phyloP scores from a whole-genome alignment of 2,797 vertebrate species.

The Rhinichthys osculus region DNA sequence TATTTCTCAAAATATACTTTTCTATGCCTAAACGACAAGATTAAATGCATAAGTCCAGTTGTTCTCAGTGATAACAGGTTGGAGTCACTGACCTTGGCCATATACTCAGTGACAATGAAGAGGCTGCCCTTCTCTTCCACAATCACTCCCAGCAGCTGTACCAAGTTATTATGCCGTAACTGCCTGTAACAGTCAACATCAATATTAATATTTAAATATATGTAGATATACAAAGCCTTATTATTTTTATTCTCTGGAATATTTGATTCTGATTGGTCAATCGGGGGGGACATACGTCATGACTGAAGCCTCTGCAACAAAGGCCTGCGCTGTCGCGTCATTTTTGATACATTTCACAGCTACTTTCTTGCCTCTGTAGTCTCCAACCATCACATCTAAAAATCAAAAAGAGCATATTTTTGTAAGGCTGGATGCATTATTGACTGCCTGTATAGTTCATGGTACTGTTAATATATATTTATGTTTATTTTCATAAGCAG shows the following conservation, averaged over 20 bases:
- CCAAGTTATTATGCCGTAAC: slow-evolving; percentile 93
- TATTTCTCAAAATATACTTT: not conserved
- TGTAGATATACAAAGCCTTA: no score
- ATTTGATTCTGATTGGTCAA: not conserved
- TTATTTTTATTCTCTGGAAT: not conserved
- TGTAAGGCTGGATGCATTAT: not conserved
- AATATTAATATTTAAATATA: not conserved
- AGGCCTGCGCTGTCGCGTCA: slow-evolving; percentile 95
- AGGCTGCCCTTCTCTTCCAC: slow-evolving; percentile 92
- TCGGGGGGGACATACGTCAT: slow-evolving; percentile 88
- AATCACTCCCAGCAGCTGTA: slow-evolving; percentile 94
- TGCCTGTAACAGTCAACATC: slow-evolving; percentile 79
- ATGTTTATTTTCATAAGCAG: not conserved
- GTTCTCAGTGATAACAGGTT: not conserved
- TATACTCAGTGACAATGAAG: slow-evolving; percentile 95
- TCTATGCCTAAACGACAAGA: not conserved
- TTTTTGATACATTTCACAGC: slow-evolving; percentile 99
- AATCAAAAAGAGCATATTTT: slow-evolving; percentile 36
- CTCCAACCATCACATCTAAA: slow-evolving; percentile 94
- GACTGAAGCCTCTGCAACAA: slow-evolving; percentile 94
- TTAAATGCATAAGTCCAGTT: not conserved
- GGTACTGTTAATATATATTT: not conserved
- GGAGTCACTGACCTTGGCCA: slow-evolving; percentile 89
- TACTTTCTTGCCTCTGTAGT: slow-evolving; percentile 93
- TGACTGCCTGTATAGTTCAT: not conserved